Base-by-base conservation (phyloP, 1,140 invertebrate species). In the Epicauta chinensis region DNA sequence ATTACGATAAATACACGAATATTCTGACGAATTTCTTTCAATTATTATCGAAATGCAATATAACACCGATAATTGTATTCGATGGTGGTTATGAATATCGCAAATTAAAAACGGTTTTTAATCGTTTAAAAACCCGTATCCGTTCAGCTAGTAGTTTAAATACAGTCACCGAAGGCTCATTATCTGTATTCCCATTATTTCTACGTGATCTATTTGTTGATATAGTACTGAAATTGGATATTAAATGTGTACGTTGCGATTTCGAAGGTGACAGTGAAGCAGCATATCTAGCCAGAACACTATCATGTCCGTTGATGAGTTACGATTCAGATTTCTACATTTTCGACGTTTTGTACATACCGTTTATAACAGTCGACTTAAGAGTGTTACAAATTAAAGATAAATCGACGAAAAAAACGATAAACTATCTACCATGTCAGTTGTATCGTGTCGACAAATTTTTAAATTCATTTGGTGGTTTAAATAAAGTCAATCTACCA, bases 251-350 rank as follows among this genome's bases (percentile, higher is more conserved):
- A 13, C 77, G 85, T 44, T 87, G 86, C 65, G 78, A 86, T 48
- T 92, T 87, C 72, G 92, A 95, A 74, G 91, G 91, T 34, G 93
- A 96, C 70, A 79, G 83, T 56, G 83, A 91, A 63, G 81, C 93
- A 46, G 89, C 89, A 1, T 80, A 82, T 0, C 61, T 94, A 42
- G 87, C 89, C 0, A 80, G 81, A 55, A 73, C 80, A 42, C 73
- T 92, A 3, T 74, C 86, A 29, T 93, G 89, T 62, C 91, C 91
- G 2, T 81, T 95, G 9, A 61, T 96, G 0, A 93, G 89, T 64
- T 86, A 85, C 59, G 93, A 96, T 70, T 94, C 91, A 1, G 93
- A 96, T 75, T 96, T 93, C 74, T 93, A 83, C 66, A 84, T 95
- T 43, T 91, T 86, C 70, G 84, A 89, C 71, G 77, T 91, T 1